Evolutionary conservation across 2,888 invertebrate genomes (phyloP).

Genomic region (Catocala sponsa): DNA sequence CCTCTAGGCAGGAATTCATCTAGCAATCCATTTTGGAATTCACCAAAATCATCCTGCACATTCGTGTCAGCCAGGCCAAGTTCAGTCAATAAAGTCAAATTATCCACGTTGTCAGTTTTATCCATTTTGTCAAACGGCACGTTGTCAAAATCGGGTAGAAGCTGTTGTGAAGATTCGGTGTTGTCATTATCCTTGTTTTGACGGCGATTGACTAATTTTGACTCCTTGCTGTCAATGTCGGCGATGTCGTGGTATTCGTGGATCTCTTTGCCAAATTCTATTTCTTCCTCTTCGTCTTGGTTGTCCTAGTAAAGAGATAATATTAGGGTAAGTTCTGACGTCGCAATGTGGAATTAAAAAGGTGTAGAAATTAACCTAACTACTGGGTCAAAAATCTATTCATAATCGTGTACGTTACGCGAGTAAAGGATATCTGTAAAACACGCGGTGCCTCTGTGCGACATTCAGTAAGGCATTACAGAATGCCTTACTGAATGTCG

Average conservation of each 20-base stretch:
- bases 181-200: slow-evolving; percentile 73
- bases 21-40: slow-evolving; percentile 79
- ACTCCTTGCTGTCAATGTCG: slow-evolving; percentile 75
- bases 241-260: slow-evolving; percentile 81
- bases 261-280: slow-evolving; percentile 83
- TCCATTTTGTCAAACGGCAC: slow-evolving; percentile 21
- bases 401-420: too few relatives aligned
- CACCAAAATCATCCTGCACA: slow-evolving; percentile 73
- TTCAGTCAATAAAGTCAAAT: slow-evolving; percentile 85
- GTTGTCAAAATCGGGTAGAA: slow-evolving; percentile 71
- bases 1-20: slow-evolving; percentile 64
- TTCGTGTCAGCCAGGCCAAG: slow-evolving; percentile 87
- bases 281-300: slow-evolving; percentile 86
- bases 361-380: too few relatives aligned
- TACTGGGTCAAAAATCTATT: too few relatives aligned
- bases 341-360: too few relatives aligned
- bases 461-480: too few relatives aligned
- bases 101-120: slow-evolving; percentile 67
- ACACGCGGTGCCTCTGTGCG: too few relatives aligned
- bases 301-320: slow-evolving; percentile 20
- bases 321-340: not conserved
- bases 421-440: too few relatives aligned
- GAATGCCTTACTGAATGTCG: too few relatives aligned
- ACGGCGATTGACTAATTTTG: slow-evolving; percentile 72
- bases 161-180: slow-evolving; percentile 72